These are phyloP conservation scores for Cyanoliseus patagonus DNA, from an alignment of 2,113 vertebrate species.

Conservation along the genomic window DNA sequence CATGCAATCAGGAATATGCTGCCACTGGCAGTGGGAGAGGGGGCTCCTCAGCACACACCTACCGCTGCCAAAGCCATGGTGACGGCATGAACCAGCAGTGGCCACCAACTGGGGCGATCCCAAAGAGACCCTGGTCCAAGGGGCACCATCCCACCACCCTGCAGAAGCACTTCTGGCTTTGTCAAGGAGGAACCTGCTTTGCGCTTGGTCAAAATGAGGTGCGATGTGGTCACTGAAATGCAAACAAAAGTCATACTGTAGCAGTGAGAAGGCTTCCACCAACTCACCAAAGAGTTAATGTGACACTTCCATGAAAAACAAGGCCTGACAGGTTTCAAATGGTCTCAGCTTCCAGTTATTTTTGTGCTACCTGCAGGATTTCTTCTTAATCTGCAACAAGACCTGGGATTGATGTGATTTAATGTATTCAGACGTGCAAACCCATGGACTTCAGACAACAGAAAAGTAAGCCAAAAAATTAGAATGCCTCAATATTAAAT, in stretches of 20 bases:
- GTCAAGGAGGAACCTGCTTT: rapidly evolving
- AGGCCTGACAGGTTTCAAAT: not conserved
- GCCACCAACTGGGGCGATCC: not conserved
- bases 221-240: rapidly evolving
- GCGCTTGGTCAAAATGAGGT: not conserved
- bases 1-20: not conserved
- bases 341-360: not conserved
- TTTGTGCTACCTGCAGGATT: not conserved
- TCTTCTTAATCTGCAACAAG: not conserved
- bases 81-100: not conserved
- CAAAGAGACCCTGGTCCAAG: not conserved
- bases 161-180: not conserved
- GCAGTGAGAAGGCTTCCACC: rapidly evolving
- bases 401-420: rapidly evolving
- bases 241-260: not conserved
- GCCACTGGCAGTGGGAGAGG: not conserved
- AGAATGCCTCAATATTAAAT: not conserved
- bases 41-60: not conserved
- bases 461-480: rapidly evolving
- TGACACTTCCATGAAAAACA: not conserved
- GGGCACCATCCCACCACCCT: not conserved
- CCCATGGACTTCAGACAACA: not conserved
- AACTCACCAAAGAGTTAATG: rapidly evolving
- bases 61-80: not conserved
- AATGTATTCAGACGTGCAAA: not conserved